Evolutionary conservation across 2,888 invertebrate genomes (phyloP), one percentile per base, ranked within the genome.

Genomic region (Lacanobia oleracea): DNA sequence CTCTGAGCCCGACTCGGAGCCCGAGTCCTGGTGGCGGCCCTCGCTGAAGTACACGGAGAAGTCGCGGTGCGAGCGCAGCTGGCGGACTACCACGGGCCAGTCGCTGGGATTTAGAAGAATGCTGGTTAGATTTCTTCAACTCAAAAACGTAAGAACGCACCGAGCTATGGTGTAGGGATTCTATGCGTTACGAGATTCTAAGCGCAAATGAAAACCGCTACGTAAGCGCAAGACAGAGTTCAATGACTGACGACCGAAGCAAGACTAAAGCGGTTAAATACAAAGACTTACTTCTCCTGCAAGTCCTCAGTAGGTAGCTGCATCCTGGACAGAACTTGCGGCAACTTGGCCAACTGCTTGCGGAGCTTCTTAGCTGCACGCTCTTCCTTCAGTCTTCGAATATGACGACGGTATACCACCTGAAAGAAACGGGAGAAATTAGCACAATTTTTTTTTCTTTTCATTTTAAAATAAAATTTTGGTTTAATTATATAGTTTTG

Each of bases 41-140:
- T 98, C 98, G 87, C 98, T 98, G 96, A 99, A 99, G 96, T 98
- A 98, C 88, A 98, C 97, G 71, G 98, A 97, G 95, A 99, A 99
- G 92, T 99, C 98, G n/a, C 98, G 98, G 94, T 99, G 99, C 68
- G 97, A 97, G 83, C 98, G 97, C 84, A 99, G 97, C 93, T 98
- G 98, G 77, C 98, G 97, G 82, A 98, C 97, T 72, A 99, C 98
- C 85, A 97, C 97, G 67, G 97, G 96, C 99, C 99, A 99, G 91
- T 99, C 98, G 89, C 98, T 98, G 92, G 0, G 67, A 69, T 2
- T 65, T 12, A 56, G 5, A 9, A 63, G 3, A 7, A 18, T 8
- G n/a, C 10, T 45, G 14, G 14, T 60, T 23, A 53, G 40, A 40
- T 40, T 40, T 12, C 40, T 12, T 40, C 40, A 40, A 40, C 40